Evolutionary conservation across 2,888 invertebrate species (phyloP).

Genomic region (Leucoma salicis): DNA sequence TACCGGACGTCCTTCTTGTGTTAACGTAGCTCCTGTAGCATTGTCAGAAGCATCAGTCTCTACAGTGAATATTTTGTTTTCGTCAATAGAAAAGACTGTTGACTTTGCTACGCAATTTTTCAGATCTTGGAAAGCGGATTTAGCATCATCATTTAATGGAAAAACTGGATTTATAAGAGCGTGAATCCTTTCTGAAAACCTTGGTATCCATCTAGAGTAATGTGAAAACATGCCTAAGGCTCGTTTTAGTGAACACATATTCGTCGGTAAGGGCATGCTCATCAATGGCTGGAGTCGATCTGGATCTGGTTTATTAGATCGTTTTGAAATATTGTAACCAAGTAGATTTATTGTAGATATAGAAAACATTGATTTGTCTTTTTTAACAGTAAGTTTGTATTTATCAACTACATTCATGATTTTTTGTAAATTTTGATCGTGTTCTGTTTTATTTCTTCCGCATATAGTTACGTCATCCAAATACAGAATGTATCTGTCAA

Average conservation of each 20-base stretch:
- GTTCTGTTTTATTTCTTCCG: too few species aligned
- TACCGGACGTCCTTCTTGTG: not conserved
- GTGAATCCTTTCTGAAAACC: too few species aligned
- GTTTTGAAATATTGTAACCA: not conserved
- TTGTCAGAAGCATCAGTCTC: conserved; percentile 1
- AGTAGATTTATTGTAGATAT: not conserved
- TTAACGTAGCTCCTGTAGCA: not conserved
- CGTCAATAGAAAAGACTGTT: not conserved
- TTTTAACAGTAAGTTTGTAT: too few species aligned
- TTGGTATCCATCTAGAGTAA: not conserved
- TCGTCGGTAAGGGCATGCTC: not conserved
- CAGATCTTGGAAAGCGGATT: not conserved
- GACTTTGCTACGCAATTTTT: not conserved
- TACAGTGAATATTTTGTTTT: not conserved
- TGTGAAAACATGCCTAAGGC: not conserved
- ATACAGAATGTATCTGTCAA: too few species aligned
- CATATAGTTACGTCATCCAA: not conserved
- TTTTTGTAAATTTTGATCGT: too few species aligned
- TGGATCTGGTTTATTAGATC: not conserved
- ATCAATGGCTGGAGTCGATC: not conserved
- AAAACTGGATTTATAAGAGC: not conserved
- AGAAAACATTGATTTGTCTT: not conserved
- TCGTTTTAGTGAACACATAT: not conserved
- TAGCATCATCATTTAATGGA: not conserved
- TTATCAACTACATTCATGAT: too few species aligned